Conservation (phyloP, 2,113 vertebrate species). For the Brachyistius frenatus region DNA sequence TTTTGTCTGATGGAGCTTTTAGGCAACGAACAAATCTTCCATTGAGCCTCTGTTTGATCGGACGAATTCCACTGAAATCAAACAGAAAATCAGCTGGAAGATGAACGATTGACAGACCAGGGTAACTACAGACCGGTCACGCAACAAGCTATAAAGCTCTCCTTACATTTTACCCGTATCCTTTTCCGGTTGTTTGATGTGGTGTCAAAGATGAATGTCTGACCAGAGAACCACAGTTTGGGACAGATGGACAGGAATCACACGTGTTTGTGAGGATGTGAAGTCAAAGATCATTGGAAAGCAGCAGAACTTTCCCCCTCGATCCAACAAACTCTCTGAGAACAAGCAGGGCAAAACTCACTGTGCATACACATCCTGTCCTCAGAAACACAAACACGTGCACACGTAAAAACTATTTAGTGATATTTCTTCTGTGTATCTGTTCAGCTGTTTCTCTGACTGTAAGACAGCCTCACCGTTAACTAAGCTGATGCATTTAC, state of each 20-base stretch:
- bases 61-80: too few relatives aligned
- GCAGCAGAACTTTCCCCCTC: not conserved
- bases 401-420: too few relatives aligned
- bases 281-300: slow-evolving; percentile 40
- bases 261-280: slow-evolving; percentile 51
- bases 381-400: not conserved
- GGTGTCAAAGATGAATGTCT: slow-evolving; percentile 27
- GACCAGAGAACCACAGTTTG: slow-evolving; percentile 26
- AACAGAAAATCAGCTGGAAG: not conserved
- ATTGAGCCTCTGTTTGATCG: too few relatives aligned
- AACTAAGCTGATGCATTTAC: too few relatives aligned
- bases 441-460: too few relatives aligned
- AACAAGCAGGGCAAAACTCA: slow-evolving; percentile 32
- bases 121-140: not conserved
- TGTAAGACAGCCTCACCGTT: too few relatives aligned
- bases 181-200: slow-evolving; percentile 42
- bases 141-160: not conserved
- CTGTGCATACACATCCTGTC: slow-evolving; percentile 52
- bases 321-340: not conserved
- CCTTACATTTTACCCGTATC: not conserved
- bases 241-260: slow-evolving; percentile 36
- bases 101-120: not conserved
- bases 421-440: too few relatives aligned
- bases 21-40: too few relatives aligned
- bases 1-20: too few relatives aligned